phyloP scores from a whole-genome alignment of 2,888 invertebrate species.

The Anodontia alba region DNA sequence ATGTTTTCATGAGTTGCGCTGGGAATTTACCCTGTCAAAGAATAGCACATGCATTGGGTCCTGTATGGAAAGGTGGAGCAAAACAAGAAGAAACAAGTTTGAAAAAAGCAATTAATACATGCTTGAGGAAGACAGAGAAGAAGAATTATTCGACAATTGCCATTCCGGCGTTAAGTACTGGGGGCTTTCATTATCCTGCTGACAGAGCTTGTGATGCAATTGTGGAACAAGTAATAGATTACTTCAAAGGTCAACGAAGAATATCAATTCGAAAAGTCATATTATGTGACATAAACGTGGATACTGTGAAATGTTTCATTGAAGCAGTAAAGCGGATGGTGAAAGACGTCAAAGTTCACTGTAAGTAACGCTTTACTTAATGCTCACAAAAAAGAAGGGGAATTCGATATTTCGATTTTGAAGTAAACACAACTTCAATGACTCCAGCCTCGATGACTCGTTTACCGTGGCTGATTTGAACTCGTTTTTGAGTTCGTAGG shows the following conservation, averaged over 20 bases:
- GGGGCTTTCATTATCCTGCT: constrained; percentile 38
- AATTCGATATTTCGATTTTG: too few species aligned
- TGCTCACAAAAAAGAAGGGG: too few species aligned
- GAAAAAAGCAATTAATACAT: constrained; percentile 42
- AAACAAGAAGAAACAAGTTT: constrained; percentile 56
- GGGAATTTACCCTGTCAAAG: constrained; percentile 55
- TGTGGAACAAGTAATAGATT: constrained; percentile 43
- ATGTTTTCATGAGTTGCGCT: constrained; percentile 42
- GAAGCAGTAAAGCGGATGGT: constrained; percentile 36
- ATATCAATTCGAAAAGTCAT: constrained; percentile 46
- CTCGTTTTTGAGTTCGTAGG: too few species aligned
- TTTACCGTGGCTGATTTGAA: too few species aligned
- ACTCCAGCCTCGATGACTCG: too few species aligned
- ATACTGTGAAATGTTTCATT: constrained; percentile 52
- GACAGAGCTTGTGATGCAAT: constrained; percentile 29
- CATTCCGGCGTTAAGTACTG: constrained; percentile 76
- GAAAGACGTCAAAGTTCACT: background rate
- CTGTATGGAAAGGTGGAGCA: constrained; percentile 54
- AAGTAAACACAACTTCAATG: too few species aligned
- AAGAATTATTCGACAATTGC: constrained; percentile 61
- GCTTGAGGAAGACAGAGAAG: constrained; percentile 47
- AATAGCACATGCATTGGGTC: constrained; percentile 62
- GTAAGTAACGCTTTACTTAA: background rate
- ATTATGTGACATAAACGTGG: constrained; percentile 58
- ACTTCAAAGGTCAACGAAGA: constrained; percentile 43